phyloP scores from a whole-genome alignment of 2,888 invertebrate genomes.

The Thalpophila matura region DNA sequence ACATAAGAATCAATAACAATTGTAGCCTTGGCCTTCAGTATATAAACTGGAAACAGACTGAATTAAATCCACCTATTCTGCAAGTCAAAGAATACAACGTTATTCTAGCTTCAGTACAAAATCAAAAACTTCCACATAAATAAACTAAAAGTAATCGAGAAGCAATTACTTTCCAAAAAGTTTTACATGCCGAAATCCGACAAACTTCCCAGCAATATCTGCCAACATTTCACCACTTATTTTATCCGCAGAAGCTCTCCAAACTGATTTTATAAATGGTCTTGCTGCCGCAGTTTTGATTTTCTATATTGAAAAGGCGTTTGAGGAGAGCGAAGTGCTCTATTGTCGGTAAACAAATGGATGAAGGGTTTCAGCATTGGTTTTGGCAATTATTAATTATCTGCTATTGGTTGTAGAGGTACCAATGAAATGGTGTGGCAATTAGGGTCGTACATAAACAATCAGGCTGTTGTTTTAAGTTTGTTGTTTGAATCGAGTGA shows the following conservation, averaged over 20 bases:
- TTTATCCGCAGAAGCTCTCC: constrained; percentile 17
- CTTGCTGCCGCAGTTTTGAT: constrained; percentile 69
- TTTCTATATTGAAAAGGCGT: constrained; percentile 76
- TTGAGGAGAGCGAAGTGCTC: constrained; percentile 60
- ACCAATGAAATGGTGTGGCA: constrained; percentile 21
- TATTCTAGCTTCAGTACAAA: neutral
- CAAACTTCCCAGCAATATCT: constrained; percentile 23
- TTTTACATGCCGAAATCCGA: constrained; percentile 2
- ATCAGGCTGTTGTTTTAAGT: constrained; percentile 14
- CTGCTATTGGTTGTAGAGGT: constrained; percentile 46
- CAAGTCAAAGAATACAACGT: neutral
- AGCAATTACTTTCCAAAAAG: constrained; percentile 24
- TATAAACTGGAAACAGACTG: neutral
- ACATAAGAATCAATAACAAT: no score
- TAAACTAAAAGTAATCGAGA: neutral
- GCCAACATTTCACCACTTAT: constrained; percentile 18
- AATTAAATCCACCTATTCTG: no score
- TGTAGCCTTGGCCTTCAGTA: no score
- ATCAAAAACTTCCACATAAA: constrained; percentile 1
- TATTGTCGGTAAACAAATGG: constrained; percentile 70
- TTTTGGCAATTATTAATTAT: constrained; percentile 75
- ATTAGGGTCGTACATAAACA: constrained; percentile 8
- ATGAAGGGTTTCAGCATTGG: constrained; percentile 46
- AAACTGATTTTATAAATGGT: constrained; percentile 74
- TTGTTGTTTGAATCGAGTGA: neutral